These are phyloP conservation scores for Pseudochaenichthys georgianus DNA, from an alignment of 2,797 vertebrate genomes.

Conservation along the genomic window DNA sequence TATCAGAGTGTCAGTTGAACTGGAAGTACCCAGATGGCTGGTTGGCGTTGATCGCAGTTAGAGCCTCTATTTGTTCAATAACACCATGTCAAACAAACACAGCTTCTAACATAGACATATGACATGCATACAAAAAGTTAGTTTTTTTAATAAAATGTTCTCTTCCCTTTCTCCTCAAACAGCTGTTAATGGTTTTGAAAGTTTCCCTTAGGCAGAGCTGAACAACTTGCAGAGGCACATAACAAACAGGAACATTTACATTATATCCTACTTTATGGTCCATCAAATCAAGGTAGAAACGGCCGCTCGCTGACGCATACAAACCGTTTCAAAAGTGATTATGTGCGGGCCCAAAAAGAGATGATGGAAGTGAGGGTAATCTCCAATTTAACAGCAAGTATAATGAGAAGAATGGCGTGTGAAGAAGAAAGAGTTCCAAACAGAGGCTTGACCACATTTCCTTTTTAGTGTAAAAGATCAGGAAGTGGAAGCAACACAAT, in stretches of 20 bases:
- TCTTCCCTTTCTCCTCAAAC: slow-evolving; percentile 2
- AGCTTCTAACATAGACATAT: not conserved
- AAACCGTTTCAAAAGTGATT: slow-evolving; percentile 32
- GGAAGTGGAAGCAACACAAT: not conserved
- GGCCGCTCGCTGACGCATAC: slow-evolving; percentile 1
- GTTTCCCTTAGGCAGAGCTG: slow-evolving; percentile 6
- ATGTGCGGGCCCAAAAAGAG: not conserved
- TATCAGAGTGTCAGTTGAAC: slow-evolving; percentile 9
- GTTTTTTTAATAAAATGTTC: not conserved
- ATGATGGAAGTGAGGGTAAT: slow-evolving; percentile 16
- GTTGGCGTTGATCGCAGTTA: slow-evolving; percentile 9
- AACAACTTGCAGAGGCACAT: slow-evolving; percentile 2
- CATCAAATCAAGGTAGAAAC: slow-evolving; percentile 13
- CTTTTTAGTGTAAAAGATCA: not conserved
- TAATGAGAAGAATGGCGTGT: slow-evolving; percentile 27
- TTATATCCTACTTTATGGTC: slow-evolving; percentile 7
- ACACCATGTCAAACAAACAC: slow-evolving; percentile 41
- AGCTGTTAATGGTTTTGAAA: slow-evolving; percentile 1
- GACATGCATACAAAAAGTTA: slow-evolving; percentile 16
- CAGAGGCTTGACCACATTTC: not conserved
- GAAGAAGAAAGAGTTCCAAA: slow-evolving; percentile 15
- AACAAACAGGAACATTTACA: slow-evolving; percentile 7
- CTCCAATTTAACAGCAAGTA: slow-evolving; percentile 29
- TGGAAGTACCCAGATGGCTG: slow-evolving; percentile 34
- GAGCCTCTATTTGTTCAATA: not conserved